Evolutionary conservation across 1,140 invertebrate species (phyloP).

Genomic region (Chironomus tepperi): DNA sequence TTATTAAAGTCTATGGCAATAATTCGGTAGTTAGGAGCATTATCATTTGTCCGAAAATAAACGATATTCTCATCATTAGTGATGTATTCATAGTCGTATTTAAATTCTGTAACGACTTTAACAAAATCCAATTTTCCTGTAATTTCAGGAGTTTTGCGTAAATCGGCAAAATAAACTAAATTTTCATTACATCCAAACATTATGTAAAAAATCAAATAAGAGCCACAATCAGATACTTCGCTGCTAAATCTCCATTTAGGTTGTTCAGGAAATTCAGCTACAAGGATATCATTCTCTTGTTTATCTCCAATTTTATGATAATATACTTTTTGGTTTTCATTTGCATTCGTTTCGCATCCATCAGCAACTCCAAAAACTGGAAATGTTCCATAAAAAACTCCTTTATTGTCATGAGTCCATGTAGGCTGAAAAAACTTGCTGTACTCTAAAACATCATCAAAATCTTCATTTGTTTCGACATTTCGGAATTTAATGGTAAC

Average conservation of each 20-base stretch:
- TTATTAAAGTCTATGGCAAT: slow-evolving; percentile 83
- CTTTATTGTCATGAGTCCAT: slow-evolving; percentile 93
- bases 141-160: slow-evolving; percentile 53
- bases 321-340: slow-evolving; percentile 86
- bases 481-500: slow-evolving; percentile 78
- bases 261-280: slow-evolving; percentile 85
- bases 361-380: slow-evolving; percentile 72
- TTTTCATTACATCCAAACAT: slow-evolving; percentile 83
- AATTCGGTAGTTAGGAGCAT: slow-evolving; percentile 84
- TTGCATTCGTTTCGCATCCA: slow-evolving; percentile 81
- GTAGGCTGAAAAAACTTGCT: slow-evolving; percentile 85
- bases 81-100: slow-evolving; percentile 93
- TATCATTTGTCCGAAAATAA: slow-evolving; percentile 88
- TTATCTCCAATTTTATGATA: slow-evolving; percentile 84
- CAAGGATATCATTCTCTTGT: slow-evolving; percentile 81
- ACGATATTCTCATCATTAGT: slow-evolving; percentile 78
- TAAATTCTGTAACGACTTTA: slow-evolving; percentile 78
- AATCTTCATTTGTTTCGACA: slow-evolving; percentile 71
- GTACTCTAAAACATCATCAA: slow-evolving; percentile 78
- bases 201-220: slow-evolving; percentile 73
- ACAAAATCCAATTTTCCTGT: slow-evolving; percentile 54
- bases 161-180: slow-evolving; percentile 71
- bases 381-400: slow-evolving; percentile 87
- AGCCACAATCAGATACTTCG: slow-evolving; percentile 81
- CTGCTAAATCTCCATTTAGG: slow-evolving; percentile 84